Percentiles rank a stretch among this genome's conserved stretches.
Evolutionary conservation across 2,113 vertebrate species (phyloP).

Genomic region (Nesoenas mayeri): DNA sequence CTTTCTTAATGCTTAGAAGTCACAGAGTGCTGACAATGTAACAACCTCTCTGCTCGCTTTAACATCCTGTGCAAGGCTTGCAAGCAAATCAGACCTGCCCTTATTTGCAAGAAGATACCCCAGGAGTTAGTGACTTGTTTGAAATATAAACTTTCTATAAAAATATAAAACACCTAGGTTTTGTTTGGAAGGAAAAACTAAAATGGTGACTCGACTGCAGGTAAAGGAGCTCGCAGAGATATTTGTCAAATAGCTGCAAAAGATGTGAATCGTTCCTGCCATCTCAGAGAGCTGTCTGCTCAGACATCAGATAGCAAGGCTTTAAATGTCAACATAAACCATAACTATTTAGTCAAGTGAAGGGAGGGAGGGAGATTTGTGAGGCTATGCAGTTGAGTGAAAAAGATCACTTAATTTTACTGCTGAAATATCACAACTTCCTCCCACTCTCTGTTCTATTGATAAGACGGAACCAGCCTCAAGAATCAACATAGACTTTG

Average conservation of each 20-base stretch:
- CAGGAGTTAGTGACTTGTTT: neutral
- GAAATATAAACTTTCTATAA: neutral
- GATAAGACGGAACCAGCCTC: neutral
- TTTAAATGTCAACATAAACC: conserved; percentile 10
- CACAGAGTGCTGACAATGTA: neutral
- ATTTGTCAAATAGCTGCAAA: neutral
- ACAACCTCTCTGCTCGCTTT: neutral
- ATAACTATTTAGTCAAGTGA: neutral
- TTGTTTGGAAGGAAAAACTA: neutral
- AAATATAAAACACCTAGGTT: neutral
- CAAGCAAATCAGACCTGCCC: neutral
- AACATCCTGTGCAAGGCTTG: neutral
- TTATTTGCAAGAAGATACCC: neutral
- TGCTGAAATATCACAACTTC: neutral
- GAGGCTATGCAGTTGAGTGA: neutral
- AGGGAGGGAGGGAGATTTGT: neutral
- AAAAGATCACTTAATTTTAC: neutral
- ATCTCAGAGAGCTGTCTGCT: neutral
- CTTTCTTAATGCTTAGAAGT: neutral
- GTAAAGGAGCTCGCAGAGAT: neutral
- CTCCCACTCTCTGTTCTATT: neutral
- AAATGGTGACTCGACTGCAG: neutral
- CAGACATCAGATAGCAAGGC: neutral
- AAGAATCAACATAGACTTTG: neutral
- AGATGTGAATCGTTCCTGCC: neutral